phyloP scores from a whole-genome alignment of 1,140 invertebrate species.

The Drosophila pruinosa region DNA sequence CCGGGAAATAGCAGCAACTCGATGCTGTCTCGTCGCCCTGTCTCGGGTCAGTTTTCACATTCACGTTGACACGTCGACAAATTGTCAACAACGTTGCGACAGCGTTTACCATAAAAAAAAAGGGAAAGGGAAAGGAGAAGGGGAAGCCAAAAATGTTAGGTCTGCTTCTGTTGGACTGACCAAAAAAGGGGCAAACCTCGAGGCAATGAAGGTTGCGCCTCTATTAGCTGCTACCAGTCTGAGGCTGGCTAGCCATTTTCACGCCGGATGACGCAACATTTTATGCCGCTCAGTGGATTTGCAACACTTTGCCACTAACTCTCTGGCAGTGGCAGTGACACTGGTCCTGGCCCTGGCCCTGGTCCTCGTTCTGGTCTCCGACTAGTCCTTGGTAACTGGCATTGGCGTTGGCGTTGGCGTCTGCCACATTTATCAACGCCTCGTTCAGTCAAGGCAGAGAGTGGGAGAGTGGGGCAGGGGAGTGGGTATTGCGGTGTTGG shows the following conservation, averaged over 20 bases:
- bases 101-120: slow-evolving; percentile 47
- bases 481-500: neutral
- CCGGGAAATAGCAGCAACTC: neutral
- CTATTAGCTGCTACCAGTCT: slow-evolving; percentile 76
- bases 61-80: slow-evolving; percentile 79
- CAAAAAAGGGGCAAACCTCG: slow-evolving; percentile 1
- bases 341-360: neutral
- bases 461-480: neutral
- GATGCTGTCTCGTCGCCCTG: slow-evolving; percentile 50
- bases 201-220: slow-evolving; percentile 18
- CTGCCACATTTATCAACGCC: slow-evolving; percentile 69
- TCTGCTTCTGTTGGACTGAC: neutral
- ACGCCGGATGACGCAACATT: slow-evolving; percentile 61
- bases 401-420: slow-evolving; percentile 18
- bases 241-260: slow-evolving; percentile 60
- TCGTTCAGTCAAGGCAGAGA: slow-evolving; percentile 38
- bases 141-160: neutral
- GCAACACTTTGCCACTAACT: slow-evolving; percentile 59
- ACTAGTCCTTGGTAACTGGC: neutral
- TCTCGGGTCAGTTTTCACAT: slow-evolving; percentile 76
- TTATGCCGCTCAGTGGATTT: slow-evolving; percentile 76
- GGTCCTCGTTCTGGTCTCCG: neutral
- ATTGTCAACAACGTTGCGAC: slow-evolving; percentile 76
- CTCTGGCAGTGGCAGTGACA: neutral
- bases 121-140: slow-evolving; percentile 28